These are phyloP conservation scores for Gari tellinella DNA, from an alignment of 2,888 invertebrate species.

Conservation along the genomic window DNA sequence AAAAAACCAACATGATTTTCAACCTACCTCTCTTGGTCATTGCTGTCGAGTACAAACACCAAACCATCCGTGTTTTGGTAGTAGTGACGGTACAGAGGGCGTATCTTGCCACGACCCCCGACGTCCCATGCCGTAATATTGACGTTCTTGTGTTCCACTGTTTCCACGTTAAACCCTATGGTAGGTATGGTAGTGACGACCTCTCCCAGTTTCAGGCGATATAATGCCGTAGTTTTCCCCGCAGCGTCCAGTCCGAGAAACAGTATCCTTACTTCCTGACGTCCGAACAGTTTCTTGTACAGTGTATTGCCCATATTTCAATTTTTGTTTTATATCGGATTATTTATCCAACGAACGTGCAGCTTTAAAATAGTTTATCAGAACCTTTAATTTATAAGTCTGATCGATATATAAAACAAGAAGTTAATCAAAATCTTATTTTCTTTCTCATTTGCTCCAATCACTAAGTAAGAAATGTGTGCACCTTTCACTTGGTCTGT, in stretches of 20 bases:
- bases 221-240: constrained; percentile 71
- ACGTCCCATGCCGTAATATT: constrained; percentile 66
- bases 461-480: too few species aligned
- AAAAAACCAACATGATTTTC: background rate
- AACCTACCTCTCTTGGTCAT: constrained; percentile 62
- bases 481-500: too few species aligned
- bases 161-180: constrained; percentile 72
- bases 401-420: too few species aligned
- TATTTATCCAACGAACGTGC: too few species aligned
- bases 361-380: too few species aligned
- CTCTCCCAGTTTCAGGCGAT: constrained; percentile 63
- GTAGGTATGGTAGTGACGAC: constrained; percentile 73
- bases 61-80: constrained; percentile 61
- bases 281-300: constrained; percentile 9
- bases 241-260: constrained; percentile 68
- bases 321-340: too few species aligned
- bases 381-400: too few species aligned
- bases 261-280: constrained; percentile 39
- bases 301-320: constrained; percentile 12
- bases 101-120: constrained; percentile 65
- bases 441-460: too few species aligned
- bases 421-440: too few species aligned
- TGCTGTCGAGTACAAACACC: constrained; percentile 71
- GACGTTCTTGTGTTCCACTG: constrained; percentile 54
- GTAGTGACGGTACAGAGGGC: constrained; percentile 67